Base-by-base conservation (phyloP, 2,113 vertebrate genomes). In the Dasyprocta punctata region DNA sequence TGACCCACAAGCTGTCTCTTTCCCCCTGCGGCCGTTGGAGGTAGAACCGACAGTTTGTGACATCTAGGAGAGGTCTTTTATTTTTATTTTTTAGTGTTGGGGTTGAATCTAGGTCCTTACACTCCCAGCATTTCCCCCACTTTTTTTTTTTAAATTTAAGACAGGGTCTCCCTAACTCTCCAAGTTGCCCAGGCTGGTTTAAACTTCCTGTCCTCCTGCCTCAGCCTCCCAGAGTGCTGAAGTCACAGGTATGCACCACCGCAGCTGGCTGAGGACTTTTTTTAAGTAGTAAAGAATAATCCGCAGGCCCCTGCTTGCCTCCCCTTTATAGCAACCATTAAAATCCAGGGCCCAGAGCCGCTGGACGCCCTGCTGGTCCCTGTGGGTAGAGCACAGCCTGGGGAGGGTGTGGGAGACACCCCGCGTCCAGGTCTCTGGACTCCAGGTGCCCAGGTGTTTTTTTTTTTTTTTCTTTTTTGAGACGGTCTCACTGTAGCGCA, bases 351-450 rank as follows among this genome's bases (percentile, higher is more conserved):
- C 36, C 83, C 16, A 6, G 30, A 58, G 63, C 17, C 22, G 2
- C 58, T 22, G 20, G 0, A 3, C 7, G 28, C 7, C 33, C 7
- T 26, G n/a, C 88, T 7, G 89, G 24, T 26, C n/a, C 26, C 47
- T 60, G 52, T 60, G n/a, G 49, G 22, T 22, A 4, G 28, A 10
- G 20, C 33, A 56, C 83, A 71, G 2, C 11, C 30, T 22, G 36
- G 30, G 20, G 14, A 20, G 24, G 19, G 11, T 14, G 36, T 16
- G 26, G 33, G 26, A 5, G 84, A 24, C 11, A 2, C 56, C 11
- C 0, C 28, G 3, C 0, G 4, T 30, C 54, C 19, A 2, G 38
- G 28, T 49, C 33, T 30, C 24, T 7, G 67, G n/a, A 2, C 5
- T 38, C 52, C 33, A 7, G 22, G 58, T 61, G 22, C 47, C 16